Evolutionary conservation across 2,797 vertebrate genomes (phyloP).

Genomic region (Cirrhinus mrigala): DNA sequence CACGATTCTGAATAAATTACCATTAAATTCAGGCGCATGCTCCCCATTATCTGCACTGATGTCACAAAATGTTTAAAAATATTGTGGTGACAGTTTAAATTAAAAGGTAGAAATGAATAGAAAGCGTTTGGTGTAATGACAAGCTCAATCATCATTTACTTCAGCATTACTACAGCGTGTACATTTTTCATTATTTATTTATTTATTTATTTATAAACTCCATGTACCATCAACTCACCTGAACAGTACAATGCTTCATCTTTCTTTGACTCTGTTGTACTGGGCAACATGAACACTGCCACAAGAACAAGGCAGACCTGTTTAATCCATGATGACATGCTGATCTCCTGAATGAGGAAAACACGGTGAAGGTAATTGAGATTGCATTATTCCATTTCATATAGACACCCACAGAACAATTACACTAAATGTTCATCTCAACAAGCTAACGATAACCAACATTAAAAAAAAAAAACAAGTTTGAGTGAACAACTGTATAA

Average conservation of each 20-base stretch:
- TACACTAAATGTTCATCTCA: background rate
- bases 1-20: background rate
- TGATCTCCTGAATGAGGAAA: conserved; percentile 56
- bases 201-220: background rate
- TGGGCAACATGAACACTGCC: conserved; percentile 59
- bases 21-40: background rate
- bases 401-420: background rate
- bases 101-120: background rate
- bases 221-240: conserved; percentile 66
- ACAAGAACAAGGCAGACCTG: conserved; percentile 56
- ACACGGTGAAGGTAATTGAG: conserved; percentile 17
- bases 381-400: conserved; percentile 3
- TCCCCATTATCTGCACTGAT: background rate
- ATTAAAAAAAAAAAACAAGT: background rate
- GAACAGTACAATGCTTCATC: conserved; percentile 75
- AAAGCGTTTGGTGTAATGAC: background rate
- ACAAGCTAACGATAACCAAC: background rate
- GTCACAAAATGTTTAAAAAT: background rate
- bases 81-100: background rate
- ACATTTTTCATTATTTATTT: background rate
- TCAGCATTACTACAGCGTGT: background rate
- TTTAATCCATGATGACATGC: conserved; percentile 70
- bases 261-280: conserved; percentile 66
- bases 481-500: background rate
- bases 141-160: background rate